Evolutionary conservation across 2,888 invertebrate genomes (phyloP), one percentile per base, ranked within the genome.

Genomic region (Aleiodes alternator): DNA sequence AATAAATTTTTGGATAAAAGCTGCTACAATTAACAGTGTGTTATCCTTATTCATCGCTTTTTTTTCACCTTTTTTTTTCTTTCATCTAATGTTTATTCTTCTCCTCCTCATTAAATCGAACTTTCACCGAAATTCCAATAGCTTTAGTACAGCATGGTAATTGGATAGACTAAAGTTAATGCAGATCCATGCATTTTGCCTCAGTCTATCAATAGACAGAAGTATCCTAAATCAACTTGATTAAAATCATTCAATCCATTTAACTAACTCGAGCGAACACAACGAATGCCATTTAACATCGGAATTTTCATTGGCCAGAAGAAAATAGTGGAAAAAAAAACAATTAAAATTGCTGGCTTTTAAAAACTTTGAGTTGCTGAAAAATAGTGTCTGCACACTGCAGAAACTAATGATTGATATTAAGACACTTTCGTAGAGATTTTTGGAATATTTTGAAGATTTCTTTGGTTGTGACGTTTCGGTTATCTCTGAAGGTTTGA

Each of bases 221-320:
- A 81, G 34, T 56, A 80, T 83, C 82, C 83, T 86, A 86, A 86
- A 86, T 87, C 87, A 86, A 85, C 82, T 85, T 85, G 85, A 87
- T 87, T 86, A 85, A 85, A 86, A 86, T 85, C 83, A 83, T 68
- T 76, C 78, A 77, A 77, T 73, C 75, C 73, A 77, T 78, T 79
- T 78, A 81, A 83, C 79, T 77, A 34, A 7, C 43, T 8, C 43
- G 8, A 9, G 43, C 43, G 9, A 43, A 9, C 43, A 23, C 23
- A 23, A 23, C 9, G 43, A 43, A 9, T 3, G 43, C 43, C 43
- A 43, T 43, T 43, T 43, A 43, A 43, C 43, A 43, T 43, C 43
- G 43, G 43, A 43, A 43, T 43, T 43, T 43, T 8, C 7, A 43
- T 43, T 43, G 43, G 9, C 43, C 11, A 11, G 0, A 43, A 43